phyloP scores from a whole-genome alignment of 2,113 vertebrate genomes.

The Formicarius rufipectus region DNA sequence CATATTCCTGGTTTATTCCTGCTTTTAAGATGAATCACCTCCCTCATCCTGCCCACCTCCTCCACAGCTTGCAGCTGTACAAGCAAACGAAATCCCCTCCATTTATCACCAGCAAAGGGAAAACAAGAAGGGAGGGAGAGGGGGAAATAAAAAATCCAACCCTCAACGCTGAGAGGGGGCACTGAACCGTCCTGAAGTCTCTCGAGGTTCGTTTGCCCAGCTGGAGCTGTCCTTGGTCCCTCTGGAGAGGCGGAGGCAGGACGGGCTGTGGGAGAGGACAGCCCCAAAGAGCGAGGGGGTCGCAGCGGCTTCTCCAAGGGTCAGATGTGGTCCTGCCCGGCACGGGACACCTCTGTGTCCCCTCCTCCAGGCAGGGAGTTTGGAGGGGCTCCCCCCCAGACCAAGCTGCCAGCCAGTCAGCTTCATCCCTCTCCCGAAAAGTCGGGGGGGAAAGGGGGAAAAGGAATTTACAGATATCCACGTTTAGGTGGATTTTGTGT shows the following conservation, averaged over 20 bases:
- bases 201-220: constrained; percentile 32
- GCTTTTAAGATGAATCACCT: background rate
- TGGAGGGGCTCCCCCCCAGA: no score
- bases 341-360: background rate
- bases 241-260: background rate
- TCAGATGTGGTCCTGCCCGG: background rate
- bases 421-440: no score
- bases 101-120: constrained; percentile 25
- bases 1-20: background rate
- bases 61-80: constrained; percentile 39
- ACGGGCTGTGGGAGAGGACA: background rate
- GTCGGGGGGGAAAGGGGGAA: no score
- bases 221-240: background rate
- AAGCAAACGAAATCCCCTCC: constrained; percentile 35
- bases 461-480: no score
- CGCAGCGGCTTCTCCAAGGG: background rate
- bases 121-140: background rate
- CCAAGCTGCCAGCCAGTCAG: no score
- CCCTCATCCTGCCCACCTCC: background rate
- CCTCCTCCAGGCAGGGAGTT: no score
- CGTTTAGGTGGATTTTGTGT: no score
- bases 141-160: no score
- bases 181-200: background rate
- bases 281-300: background rate
- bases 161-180: background rate